Percentiles rank a stretch among this genome's conserved stretches.
Conservation (phyloP, 1,140 invertebrate genomes). For the Drosophila paulistorum region DNA sequence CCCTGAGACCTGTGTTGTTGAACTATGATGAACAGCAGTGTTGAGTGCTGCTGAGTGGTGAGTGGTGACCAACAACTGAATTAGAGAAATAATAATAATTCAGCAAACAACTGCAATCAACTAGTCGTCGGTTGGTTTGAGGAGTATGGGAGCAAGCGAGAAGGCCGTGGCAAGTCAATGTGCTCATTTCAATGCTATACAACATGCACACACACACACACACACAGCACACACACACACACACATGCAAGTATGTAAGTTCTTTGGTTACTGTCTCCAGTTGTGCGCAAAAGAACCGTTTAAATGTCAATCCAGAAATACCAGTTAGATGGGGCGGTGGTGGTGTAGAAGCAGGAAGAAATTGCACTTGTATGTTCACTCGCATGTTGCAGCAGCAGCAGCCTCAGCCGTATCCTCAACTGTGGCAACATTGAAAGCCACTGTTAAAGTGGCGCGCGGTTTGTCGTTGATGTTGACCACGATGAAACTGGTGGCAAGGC, state of each 20-base stretch:
- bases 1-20: background rate
- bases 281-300: conserved; percentile 81
- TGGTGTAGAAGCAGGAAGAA: conserved; percentile 67
- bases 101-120: conserved; percentile 52
- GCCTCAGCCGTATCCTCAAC: background rate
- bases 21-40: background rate
- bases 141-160: conserved; percentile 42
- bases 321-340: conserved; percentile 77
- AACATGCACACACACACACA: conserved; percentile 14
- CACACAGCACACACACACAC: no score
- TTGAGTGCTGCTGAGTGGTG: conserved; percentile 25
- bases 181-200: conserved; percentile 73
- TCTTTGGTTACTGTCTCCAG: conserved; percentile 68
- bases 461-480: conserved; percentile 48
- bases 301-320: conserved; percentile 82
- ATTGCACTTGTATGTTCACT: conserved; percentile 73
- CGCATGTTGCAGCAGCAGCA: conserved; percentile 43
- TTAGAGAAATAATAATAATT: conserved; percentile 58
- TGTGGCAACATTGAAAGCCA: conserved; percentile 2
- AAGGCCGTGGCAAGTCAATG: conserved; percentile 73
- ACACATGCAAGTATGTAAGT: conserved; percentile 28
- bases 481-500: conserved; percentile 53
- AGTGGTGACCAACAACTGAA: conserved; percentile 39
- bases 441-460: conserved; percentile 16
- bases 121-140: conserved; percentile 26